Conservation (phyloP, 2,797 vertebrate species). For the Oreonectes daqikongensis region DNA sequence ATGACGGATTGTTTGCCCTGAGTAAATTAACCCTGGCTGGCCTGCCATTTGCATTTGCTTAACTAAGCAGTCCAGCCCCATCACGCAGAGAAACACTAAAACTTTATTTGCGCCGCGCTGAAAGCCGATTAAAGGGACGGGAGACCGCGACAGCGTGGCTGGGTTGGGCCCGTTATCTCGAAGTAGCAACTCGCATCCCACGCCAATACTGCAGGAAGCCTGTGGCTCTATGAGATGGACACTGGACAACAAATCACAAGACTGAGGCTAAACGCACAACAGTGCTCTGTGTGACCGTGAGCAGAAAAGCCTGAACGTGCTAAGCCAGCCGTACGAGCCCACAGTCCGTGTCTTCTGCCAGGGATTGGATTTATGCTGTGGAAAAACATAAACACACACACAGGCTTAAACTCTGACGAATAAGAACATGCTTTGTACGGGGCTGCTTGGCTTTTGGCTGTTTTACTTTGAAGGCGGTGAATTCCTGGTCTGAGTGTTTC, state of each 20-base stretch:
- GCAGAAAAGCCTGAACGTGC: constrained; percentile 20
- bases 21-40: constrained; percentile 73
- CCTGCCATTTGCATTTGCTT: constrained; percentile 62
- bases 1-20: constrained; percentile 59
- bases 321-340: constrained; percentile 18
- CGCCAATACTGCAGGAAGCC: constrained; percentile 35
- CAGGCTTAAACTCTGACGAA: constrained; percentile 3
- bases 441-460: not conserved
- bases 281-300: constrained; percentile 24
- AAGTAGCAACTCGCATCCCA: constrained; percentile 48
- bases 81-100: constrained; percentile 32
- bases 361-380: constrained; percentile 29
- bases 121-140: constrained; percentile 60
- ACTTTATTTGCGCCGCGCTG: constrained; percentile 45
- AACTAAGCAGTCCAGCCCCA: constrained; percentile 65
- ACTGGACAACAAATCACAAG: constrained; percentile 35
- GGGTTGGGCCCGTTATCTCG: constrained; percentile 53
- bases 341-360: constrained; percentile 9
- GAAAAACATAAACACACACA: constrained; percentile 8
- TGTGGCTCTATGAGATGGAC: constrained; percentile 31
- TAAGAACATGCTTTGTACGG: not conserved
- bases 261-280: constrained; percentile 40
- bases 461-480: not conserved
- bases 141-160: constrained; percentile 51
- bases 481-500: not conserved